Evolutionary conservation across 2,888 invertebrate species (phyloP).

Genomic region (Bursaphelenchus okinawaensis): DNA sequence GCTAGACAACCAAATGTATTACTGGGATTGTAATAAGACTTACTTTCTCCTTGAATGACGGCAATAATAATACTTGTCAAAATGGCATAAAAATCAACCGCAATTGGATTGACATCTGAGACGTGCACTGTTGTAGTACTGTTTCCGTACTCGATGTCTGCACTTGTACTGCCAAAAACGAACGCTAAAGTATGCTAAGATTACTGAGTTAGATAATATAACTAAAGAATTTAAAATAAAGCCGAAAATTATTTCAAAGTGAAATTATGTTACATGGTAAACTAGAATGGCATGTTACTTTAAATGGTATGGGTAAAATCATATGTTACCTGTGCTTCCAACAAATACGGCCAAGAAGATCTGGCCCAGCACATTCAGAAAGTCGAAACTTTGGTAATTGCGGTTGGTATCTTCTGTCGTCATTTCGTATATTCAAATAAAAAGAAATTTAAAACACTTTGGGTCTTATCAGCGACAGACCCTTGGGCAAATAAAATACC

Average conservation of each 20-base stretch:
- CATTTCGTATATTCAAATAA: not conserved
- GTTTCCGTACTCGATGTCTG: slow-evolving; percentile 22
- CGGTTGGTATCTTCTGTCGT: not conserved
- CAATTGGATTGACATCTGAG: not conserved
- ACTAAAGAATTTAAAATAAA: too few species aligned
- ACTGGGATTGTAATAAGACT: not conserved
- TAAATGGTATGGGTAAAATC: too few species aligned
- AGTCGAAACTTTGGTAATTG: slow-evolving; percentile 10
- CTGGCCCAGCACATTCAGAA: slow-evolving; percentile 11
- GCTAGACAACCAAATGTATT: not conserved
- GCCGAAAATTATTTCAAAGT: too few species aligned
- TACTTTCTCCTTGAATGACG: slow-evolving; percentile 51
- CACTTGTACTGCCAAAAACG: slow-evolving; percentile 27
- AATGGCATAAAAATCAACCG: slow-evolving; percentile 25
- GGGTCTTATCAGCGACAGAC: not conserved
- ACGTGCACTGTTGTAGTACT: slow-evolving; percentile 1
- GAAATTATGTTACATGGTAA: too few species aligned
- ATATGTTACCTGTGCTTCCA: not conserved
- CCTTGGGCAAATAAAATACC: not conserved
- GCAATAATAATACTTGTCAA: slow-evolving; percentile 41
- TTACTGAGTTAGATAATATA: too few species aligned
- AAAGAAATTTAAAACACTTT: not conserved
- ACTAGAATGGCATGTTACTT: too few species aligned
- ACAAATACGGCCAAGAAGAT: not conserved
- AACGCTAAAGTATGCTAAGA: too few species aligned